Evolutionary conservation across 2,888 invertebrate species (phyloP), one percentile per base, ranked within the genome.

Genomic region (Scaptomyza caliginosa): DNA sequence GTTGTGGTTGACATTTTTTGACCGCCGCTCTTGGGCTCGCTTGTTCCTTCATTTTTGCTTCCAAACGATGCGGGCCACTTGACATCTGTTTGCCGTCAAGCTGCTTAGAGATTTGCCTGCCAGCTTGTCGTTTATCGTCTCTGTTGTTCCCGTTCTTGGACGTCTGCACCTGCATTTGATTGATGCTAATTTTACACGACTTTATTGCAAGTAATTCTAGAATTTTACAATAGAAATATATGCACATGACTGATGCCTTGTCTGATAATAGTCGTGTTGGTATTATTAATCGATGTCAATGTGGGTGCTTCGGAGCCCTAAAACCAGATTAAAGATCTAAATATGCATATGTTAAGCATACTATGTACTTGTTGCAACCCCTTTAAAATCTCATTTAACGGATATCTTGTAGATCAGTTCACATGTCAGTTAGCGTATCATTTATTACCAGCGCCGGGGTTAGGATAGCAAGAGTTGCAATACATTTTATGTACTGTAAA

Each of bases 1-100:
- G 74, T 77, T 74, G 82, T 67, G 81, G 88, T 89, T 89, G 88
- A 88, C 88, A 86, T 87, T 87, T 16, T 86, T 54, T 78, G 74
- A 71, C 76, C 70, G 45, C 48, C 26, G 24, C n/a, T 23, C 57
- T 13, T 45, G 23, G 36, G 19, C 46, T 48, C 46, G 38, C 34
- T 34, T 51, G 39, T 42, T 45, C 55, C 26, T 26, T 4, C 28
- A 45, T n/a, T 11, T 13, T 2, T 34, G 45, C 13, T 54, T 28
- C 23, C 65, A 40, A 38, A 42, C 48, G 60, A 86, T 83, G 86
- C 86, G 86, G 86, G 86, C 81, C 86, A 84, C 84, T 85, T 86
- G 84, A 82, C 81, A 82, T 82, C 85, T 82, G 81, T 76, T 85
- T 59, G 70, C 65, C 64, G 75, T 65, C 84, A 60, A 57, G 36